Conservation (phyloP, 2,113 vertebrate genomes). For the Hystrix cristata region DNA sequence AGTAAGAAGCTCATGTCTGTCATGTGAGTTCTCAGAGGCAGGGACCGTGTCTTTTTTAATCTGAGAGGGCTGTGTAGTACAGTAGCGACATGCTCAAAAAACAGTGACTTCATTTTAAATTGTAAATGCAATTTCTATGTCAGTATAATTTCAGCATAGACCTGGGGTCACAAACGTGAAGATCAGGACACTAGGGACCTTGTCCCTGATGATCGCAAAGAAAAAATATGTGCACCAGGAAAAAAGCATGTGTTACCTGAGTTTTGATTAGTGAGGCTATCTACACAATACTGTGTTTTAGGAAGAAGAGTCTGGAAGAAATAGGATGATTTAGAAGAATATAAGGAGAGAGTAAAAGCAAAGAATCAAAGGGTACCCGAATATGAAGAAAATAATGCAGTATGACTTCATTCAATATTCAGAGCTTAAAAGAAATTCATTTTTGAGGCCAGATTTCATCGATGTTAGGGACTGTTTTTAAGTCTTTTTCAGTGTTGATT, state of each 20-base stretch:
- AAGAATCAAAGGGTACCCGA: not conserved
- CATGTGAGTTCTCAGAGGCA: not conserved
- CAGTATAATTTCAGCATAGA: not conserved
- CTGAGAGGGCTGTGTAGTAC: not conserved
- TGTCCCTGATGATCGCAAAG: not conserved
- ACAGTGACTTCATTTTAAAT: not conserved
- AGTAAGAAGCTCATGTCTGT: slow-evolving; percentile 34
- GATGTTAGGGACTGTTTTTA: not conserved
- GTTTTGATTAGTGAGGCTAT: not conserved
- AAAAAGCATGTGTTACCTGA: not conserved
- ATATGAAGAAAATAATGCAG: not conserved
- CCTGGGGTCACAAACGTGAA: not conserved
- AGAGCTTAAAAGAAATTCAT: slow-evolving; percentile 32
- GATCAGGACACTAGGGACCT: not conserved
- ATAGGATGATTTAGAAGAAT: slow-evolving; percentile 13
- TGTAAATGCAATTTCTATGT: not conserved
- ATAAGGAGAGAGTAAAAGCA: not conserved
- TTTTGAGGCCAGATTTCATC: not conserved
- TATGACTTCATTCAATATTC: not conserved
- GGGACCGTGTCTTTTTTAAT: not conserved
- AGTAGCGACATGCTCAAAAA: not conserved
- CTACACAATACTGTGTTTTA: not conserved
- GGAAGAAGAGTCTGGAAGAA: slow-evolving; percentile 38
- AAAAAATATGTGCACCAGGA: not conserved
- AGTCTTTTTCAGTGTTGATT: slow-evolving; percentile 34